Evolutionary conservation across 2,113 vertebrate species (phyloP).

Genomic region (Carassius gibelio): DNA sequence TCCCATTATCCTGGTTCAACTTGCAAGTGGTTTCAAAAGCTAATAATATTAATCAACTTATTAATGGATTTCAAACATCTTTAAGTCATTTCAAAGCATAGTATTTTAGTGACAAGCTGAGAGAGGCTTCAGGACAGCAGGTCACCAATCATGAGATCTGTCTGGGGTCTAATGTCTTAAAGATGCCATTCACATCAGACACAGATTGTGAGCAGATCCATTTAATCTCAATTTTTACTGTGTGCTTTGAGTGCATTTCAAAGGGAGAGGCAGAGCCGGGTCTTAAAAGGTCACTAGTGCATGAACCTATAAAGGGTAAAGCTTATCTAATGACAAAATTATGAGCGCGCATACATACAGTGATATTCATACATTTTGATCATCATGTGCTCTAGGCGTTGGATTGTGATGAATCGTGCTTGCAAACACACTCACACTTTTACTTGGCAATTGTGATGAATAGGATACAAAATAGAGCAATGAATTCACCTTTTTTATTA

Average conservation of each 20-base stretch:
- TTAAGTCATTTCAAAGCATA: background rate
- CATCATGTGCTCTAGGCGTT: background rate
- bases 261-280: constrained; percentile 26
- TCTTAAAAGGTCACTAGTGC: constrained; percentile 69
- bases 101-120: background rate
- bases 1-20: background rate
- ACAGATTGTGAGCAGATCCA: background rate
- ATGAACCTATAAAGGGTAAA: constrained; percentile 64
- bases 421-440: constrained; percentile 14
- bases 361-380: background rate
- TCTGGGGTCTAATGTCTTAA: background rate
- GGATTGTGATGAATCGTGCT: background rate
- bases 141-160: background rate
- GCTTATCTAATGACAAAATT: constrained; percentile 60
- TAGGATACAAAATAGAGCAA: background rate
- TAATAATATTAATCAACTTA: background rate
- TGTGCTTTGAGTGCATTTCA: background rate
- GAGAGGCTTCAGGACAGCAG: background rate
- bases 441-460: background rate
- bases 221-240: background rate
- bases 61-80: background rate
- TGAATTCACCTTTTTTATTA: background rate
- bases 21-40: background rate
- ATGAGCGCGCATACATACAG: constrained; percentile 18
- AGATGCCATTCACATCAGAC: background rate